These are phyloP conservation scores for Tuberolachnus salignus DNA, from an alignment of 2,888 invertebrate genomes.

Conservation along the genomic window DNA sequence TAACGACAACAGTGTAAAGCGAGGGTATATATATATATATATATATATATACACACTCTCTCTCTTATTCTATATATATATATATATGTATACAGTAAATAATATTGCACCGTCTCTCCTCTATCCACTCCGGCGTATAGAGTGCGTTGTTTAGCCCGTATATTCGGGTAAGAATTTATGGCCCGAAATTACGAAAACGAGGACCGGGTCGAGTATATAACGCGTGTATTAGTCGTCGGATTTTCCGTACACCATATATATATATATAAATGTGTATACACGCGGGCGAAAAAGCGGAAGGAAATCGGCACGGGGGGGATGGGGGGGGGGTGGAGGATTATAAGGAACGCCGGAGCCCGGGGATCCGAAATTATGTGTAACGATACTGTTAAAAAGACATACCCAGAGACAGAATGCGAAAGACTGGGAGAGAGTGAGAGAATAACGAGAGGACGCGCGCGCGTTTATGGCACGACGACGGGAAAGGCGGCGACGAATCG, in stretches of 20 bases:
- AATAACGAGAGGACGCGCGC: not conserved
- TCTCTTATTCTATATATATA: no score
- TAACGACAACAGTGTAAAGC: slow-evolving; percentile 33
- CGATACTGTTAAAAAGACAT: slow-evolving; percentile 38
- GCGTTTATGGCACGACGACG: not conserved
- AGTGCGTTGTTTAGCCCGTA: slow-evolving; percentile 39
- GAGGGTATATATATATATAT: no score
- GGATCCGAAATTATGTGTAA: slow-evolving; percentile 34
- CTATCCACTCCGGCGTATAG: slow-evolving; percentile 4
- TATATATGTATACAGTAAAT: no score
- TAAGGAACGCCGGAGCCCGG: not conserved
- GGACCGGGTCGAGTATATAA: not conserved
- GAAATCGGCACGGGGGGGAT: slow-evolving; percentile 17
- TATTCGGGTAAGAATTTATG: slow-evolving; percentile 32
- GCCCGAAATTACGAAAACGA: slow-evolving; percentile 24
- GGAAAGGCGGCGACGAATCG: slow-evolving; percentile 8
- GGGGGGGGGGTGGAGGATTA: no score
- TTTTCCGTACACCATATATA: not conserved
- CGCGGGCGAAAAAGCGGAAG: slow-evolving; percentile 3
- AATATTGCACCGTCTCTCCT: not conserved
- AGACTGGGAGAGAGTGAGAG: no score
- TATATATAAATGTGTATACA: not conserved
- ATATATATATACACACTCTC: not conserved
- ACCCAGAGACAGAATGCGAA: not conserved
- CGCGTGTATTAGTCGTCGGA: slow-evolving; percentile 37